Evolutionary conservation across 2,888 invertebrate species (phyloP).

Genomic region (Torymus aiolomorphi): DNA sequence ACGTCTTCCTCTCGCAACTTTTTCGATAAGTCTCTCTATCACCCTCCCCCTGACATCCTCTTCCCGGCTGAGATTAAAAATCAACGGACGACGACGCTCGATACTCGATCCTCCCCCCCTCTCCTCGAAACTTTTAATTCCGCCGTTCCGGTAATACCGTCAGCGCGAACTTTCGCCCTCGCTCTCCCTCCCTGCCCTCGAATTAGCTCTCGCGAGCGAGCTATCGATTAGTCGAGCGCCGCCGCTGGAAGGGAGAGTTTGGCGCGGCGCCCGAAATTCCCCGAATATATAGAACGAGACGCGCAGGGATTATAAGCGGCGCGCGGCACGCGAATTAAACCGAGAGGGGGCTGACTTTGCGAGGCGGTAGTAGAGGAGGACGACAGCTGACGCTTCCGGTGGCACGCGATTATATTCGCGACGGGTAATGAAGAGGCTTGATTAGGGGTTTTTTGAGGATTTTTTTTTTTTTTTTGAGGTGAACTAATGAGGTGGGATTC

Average conservation of each 20-base stretch:
- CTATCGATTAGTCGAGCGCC: constrained; percentile 7
- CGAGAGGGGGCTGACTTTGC: background rate
- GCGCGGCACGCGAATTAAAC: constrained; percentile 11
- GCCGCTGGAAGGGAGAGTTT: background rate
- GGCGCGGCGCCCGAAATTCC: constrained; percentile 42
- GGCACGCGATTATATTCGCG: too few species aligned
- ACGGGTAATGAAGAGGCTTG: too few species aligned
- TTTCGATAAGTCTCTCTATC: too few species aligned
- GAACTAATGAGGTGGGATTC: background rate
- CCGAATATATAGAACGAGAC: background rate
- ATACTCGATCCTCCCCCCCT: too few species aligned
- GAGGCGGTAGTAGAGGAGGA: background rate
- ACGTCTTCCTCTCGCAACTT: too few species aligned
- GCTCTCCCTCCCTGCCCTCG: constrained; percentile 4
- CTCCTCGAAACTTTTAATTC: too few species aligned
- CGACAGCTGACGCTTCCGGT: background rate
- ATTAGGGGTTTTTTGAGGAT: too few species aligned
- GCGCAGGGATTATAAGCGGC: background rate
- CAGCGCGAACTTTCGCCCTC: constrained; percentile 2
- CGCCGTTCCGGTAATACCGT: too few species aligned
- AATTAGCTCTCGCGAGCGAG: constrained; percentile 3
- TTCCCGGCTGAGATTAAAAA: too few species aligned
- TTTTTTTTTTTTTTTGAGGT: background rate
- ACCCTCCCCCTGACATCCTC: too few species aligned
- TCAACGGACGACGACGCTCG: too few species aligned